Base-by-base conservation (phyloP, 2,797 vertebrate genomes). In the Tolypeutes matacus region DNA sequence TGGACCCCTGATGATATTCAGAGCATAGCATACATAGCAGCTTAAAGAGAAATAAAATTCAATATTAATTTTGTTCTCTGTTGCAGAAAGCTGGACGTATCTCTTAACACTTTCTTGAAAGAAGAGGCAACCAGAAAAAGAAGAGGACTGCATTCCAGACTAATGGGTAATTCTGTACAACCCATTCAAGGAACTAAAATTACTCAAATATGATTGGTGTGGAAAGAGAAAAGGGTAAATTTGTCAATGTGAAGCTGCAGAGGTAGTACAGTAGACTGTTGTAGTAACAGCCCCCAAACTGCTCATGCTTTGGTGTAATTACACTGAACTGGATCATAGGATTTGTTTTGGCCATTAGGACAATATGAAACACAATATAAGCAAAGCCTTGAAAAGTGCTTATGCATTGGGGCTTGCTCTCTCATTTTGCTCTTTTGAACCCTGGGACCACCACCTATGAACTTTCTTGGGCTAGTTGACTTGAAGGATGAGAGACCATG, bases 301-400 rank as follows among this genome's bases (percentile, higher is more conserved):
- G 27, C 77, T 69, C 31, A 31, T 34, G 17, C 14, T 65, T 72
- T 42, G 20, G 31, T 5, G 23, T 31, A n/a, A 3, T 75, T 31
- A 60, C 34, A 20, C 7, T 15, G 25, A 42, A 6, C 23, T 27
- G 87, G 76, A 78, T n/a, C 23, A 21, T 25, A 8, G 56, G 62
- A 93, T 29, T 84, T 78, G 31, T 10, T 46, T 72, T 87, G 83
- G n/a, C n/a, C n/a, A n/a, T n/a, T n/a, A n/a, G n/a, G n/a, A n/a
- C n/a, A n/a, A n/a, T n/a, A n/a, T n/a, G n/a, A n/a, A n/a, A n/a
- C n/a, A n/a, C n/a, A n/a, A n/a, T n/a, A n/a, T n/a, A n/a, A n/a
- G n/a, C n/a, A n/a, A n/a, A n/a, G n/a, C n/a, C n/a, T n/a, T n/a
- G n/a, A n/a, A n/a, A n/a, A n/a, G n/a, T n/a, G n/a, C n/a, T n/a